Evolutionary conservation across 2,113 vertebrate species (phyloP).

Genomic region (Notarius lentiginosus): DNA sequence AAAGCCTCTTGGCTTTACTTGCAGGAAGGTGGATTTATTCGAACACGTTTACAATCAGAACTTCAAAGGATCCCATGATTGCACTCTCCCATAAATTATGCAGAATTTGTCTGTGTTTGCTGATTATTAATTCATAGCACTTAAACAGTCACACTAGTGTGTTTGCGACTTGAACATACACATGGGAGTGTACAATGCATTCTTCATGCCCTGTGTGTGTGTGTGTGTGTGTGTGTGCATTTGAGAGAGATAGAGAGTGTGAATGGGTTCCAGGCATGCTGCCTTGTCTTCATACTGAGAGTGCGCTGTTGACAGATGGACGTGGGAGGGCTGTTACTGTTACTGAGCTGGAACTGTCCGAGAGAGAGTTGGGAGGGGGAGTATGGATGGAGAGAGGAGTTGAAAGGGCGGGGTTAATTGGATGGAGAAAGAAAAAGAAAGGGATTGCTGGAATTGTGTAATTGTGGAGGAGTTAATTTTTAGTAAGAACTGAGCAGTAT

Average conservation of each 20-base stretch:
- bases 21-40: constrained; percentile 36
- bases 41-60: constrained; percentile 50
- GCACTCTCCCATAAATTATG: constrained; percentile 63
- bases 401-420: constrained; percentile 25
- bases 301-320: constrained; percentile 75
- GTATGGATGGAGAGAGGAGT: constrained; percentile 51
- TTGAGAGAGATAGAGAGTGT: constrained; percentile 47
- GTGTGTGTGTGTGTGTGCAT: constrained; percentile 17
- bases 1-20: constrained; percentile 15
- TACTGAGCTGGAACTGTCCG: constrained; percentile 70
- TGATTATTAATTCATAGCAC: constrained; percentile 75
- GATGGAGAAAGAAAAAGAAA: constrained; percentile 51
- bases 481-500: constrained; percentile 36
- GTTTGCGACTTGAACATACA: constrained; percentile 43
- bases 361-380: constrained; percentile 38
- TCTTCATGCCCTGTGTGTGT: constrained; percentile 20
- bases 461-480: constrained; percentile 30
- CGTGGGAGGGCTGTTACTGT: constrained; percentile 73
- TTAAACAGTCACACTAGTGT: constrained; percentile 68
- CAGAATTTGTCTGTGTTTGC: constrained; percentile 74
- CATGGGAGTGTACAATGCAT: constrained; percentile 46
- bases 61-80: constrained; percentile 41
- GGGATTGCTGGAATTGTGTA: constrained; percentile 23
- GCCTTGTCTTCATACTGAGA: constrained; percentile 59
- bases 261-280: constrained; percentile 45